Conservation (phyloP, 2,888 invertebrate genomes). For the Drosophila ezoana region DNA sequence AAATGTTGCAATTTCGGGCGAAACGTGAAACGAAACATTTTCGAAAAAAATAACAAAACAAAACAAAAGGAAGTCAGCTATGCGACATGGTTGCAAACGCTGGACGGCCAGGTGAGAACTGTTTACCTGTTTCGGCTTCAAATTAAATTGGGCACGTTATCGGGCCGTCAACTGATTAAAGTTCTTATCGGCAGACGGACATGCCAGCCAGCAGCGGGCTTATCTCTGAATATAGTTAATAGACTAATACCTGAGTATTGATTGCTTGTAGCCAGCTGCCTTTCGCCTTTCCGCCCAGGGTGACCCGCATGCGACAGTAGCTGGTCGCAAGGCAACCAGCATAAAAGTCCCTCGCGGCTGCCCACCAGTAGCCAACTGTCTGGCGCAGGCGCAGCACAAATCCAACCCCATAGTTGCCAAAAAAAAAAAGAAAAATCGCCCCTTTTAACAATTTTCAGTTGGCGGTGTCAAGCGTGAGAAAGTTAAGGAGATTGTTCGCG, state of each 20-base stretch:
- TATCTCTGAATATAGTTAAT: slow-evolving; percentile 1
- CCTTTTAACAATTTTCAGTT: slow-evolving; percentile 21
- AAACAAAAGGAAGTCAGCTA: neutral
- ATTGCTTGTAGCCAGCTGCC: slow-evolving; percentile 32
- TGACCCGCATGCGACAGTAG: slow-evolving; percentile 50
- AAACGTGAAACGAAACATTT: slow-evolving; percentile 34
- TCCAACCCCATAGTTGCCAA: slow-evolving; percentile 39
- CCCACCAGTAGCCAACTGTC: slow-evolving; percentile 64
- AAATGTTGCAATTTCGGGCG: slow-evolving; percentile 27
- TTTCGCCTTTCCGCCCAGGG: neutral
- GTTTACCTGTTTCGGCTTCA: neutral
- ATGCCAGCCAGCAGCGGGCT: neutral
- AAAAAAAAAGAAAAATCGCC: slow-evolving; percentile 18
- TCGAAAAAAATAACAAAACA: neutral
- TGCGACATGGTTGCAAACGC: slow-evolving; percentile 19
- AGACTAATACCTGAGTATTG: slow-evolving; percentile 3
- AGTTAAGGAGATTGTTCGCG: slow-evolving; percentile 18
- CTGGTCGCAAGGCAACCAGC: slow-evolving; percentile 59
- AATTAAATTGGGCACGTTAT: slow-evolving; percentile 15
- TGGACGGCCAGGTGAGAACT: slow-evolving; percentile 30
- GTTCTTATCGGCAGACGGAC: slow-evolving; percentile 28
- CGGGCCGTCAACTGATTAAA: slow-evolving; percentile 26
- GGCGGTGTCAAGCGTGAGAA: slow-evolving; percentile 63
- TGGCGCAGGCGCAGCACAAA: slow-evolving; percentile 24
- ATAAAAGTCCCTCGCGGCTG: slow-evolving; percentile 36